phyloP scores from a whole-genome alignment of 2,888 invertebrate species.

The Hirtodrosophila confusa region DNA sequence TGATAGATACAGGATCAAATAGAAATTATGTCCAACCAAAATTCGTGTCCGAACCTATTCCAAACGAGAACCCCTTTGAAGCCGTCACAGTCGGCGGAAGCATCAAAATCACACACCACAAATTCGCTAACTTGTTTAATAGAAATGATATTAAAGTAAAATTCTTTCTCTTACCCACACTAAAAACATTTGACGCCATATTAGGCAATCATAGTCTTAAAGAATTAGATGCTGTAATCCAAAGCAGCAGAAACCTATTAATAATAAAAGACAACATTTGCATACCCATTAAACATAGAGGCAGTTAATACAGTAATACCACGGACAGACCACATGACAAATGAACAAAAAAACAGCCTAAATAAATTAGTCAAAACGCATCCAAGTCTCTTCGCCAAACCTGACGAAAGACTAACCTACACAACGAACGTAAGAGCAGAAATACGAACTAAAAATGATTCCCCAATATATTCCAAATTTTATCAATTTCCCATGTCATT shows the following conservation, averaged over 20 bases:
- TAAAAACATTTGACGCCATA: slow-evolving; percentile 1
- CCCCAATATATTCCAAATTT: too few relatives aligned
- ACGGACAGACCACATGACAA: not conserved
- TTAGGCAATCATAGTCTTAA: not conserved
- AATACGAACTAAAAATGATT: too few relatives aligned
- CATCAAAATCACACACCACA: slow-evolving; percentile 7
- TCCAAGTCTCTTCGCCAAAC: too few relatives aligned
- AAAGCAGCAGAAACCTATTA: not conserved
- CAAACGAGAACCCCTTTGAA: not conserved
- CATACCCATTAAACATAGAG: slow-evolving; percentile 2
- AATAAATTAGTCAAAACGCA: not conserved
- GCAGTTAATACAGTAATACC: not conserved
- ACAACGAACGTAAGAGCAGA: too few relatives aligned
- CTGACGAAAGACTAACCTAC: too few relatives aligned
- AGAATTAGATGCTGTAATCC: not conserved
- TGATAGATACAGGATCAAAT: slow-evolving; percentile 11
- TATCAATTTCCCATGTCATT: too few relatives aligned
- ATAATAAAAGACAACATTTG: too few relatives aligned
- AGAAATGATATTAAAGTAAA: too few relatives aligned
- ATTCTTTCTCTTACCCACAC: slow-evolving; percentile 7
- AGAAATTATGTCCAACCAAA: slow-evolving; percentile 6
- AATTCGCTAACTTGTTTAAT: too few relatives aligned
- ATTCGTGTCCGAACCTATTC: too few relatives aligned
- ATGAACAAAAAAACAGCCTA: not conserved
- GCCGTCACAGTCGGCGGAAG: slow-evolving; percentile 3